phyloP scores from a whole-genome alignment of 2,113 vertebrate species.

The Ammodytes dubius region DNA sequence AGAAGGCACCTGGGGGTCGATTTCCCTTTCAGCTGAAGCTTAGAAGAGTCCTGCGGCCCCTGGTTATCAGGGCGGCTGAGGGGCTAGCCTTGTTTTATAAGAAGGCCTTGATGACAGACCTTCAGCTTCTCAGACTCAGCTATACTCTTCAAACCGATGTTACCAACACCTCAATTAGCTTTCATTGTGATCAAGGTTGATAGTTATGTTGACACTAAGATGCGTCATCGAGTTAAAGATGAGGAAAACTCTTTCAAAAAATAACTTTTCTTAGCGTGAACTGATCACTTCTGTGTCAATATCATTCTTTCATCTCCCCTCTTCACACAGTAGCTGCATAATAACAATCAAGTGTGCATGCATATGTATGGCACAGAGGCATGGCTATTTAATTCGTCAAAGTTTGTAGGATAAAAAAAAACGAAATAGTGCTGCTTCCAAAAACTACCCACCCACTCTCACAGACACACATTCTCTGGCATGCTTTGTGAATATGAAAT shows the following conservation, averaged over 20 bases:
- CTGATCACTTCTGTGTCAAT: neutral
- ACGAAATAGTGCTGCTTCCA: neutral
- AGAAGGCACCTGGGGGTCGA: conserved; percentile 70
- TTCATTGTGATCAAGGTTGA: neutral
- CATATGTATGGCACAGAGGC: neutral
- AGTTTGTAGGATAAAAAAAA: neutral
- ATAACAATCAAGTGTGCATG: neutral
- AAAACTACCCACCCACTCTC: conserved; percentile 1
- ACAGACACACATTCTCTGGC: conserved; percentile 36
- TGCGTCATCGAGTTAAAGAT: neutral
- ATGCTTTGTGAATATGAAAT: conserved; percentile 49
- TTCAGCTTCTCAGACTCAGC: conserved; percentile 26
- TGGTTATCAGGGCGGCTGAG: conserved; percentile 54
- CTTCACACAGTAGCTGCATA: neutral
- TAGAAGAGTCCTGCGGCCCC: conserved; percentile 52
- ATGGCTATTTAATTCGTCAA: neutral
- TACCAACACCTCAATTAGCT: conserved; percentile 43
- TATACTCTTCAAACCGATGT: conserved; percentile 27
- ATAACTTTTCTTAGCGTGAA: neutral
- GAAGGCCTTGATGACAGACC: conserved; percentile 58
- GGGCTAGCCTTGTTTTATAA: conserved; percentile 59
- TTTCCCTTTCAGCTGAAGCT: conserved; percentile 68
- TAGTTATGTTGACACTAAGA: neutral
- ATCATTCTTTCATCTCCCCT: neutral
- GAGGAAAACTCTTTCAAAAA: neutral